Conservation (phyloP, 2,888 invertebrate genomes). For the Ametastegia equiseti region DNA sequence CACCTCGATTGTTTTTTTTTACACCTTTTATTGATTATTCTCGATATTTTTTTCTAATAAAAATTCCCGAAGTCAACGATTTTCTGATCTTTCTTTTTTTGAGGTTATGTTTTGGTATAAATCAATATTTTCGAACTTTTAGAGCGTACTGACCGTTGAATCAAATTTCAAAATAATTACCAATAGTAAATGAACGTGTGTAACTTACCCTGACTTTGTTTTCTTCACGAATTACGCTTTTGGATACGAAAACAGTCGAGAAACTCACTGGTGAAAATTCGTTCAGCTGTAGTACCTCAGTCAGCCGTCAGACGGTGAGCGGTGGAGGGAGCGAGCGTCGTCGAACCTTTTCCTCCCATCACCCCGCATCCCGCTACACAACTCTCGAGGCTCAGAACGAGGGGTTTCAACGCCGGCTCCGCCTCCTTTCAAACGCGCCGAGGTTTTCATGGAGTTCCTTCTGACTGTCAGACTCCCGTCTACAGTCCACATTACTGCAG, state of each 20-base stretch:
- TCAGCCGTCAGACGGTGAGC: constrained; percentile 55
- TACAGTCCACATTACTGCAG: constrained; percentile 34
- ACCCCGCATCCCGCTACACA: too few relatives aligned
- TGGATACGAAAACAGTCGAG: constrained; percentile 4
- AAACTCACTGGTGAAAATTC: constrained; percentile 64
- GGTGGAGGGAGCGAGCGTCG: constrained; percentile 13
- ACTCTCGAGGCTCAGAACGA: too few relatives aligned
- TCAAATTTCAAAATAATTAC: neutral
- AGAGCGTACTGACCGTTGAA: neutral
- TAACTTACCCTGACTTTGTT: neutral
- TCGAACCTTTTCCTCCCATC: neutral
- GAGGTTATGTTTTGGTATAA: constrained; percentile 57
- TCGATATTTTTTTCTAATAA: too few relatives aligned
- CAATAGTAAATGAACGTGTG: neutral
- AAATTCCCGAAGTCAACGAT: too few relatives aligned
- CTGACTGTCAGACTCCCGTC: constrained; percentile 4
- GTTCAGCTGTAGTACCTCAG: constrained; percentile 69
- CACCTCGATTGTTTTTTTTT: too few relatives aligned
- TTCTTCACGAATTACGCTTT: neutral
- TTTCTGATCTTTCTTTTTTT: constrained; percentile 26
- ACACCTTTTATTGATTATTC: too few relatives aligned
- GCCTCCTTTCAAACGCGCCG: constrained; percentile 59
- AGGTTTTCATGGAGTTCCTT: constrained; percentile 48
- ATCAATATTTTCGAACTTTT: neutral
- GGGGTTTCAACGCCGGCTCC: constrained; percentile 57